A percentile compares a stretch with the other conserved stretches of the same genome.
Evolutionary conservation across 2,888 invertebrate species (phyloP).

Genomic region (Acrobasis consociella): DNA sequence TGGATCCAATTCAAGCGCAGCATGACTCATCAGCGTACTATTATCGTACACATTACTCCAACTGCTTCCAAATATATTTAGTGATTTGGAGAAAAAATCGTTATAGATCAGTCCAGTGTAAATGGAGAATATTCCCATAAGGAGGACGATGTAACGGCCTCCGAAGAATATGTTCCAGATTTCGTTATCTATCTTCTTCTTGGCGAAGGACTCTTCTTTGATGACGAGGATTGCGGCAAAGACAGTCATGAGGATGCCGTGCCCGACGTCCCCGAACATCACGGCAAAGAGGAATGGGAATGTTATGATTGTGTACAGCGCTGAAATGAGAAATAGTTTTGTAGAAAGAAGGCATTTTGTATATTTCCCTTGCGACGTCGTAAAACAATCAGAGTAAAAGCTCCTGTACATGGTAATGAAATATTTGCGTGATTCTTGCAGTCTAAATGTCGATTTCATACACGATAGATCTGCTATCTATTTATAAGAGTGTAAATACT

Average conservation of each 20-base stretch:
- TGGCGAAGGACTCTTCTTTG: conserved; percentile 82
- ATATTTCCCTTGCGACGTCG: too few relatives aligned
- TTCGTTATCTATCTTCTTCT: conserved; percentile 81
- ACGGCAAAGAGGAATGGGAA: conserved; percentile 91
- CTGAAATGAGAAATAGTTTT: conserved; percentile 59
- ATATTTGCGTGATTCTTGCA: not conserved
- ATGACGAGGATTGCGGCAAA: conserved; percentile 85
- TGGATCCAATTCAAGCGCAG: conserved; percentile 72
- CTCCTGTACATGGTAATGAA: not conserved
- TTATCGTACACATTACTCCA: conserved; percentile 79
- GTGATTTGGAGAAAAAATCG: conserved; percentile 87
- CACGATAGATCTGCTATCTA: too few relatives aligned
- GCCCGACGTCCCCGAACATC: conserved; percentile 91
- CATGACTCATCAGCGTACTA: conserved; percentile 49
- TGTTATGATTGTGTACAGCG: conserved; percentile 87
- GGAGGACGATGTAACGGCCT: conserved; percentile 87
- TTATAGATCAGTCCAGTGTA: conserved; percentile 90
- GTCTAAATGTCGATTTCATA: not conserved
- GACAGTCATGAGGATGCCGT: conserved; percentile 86
- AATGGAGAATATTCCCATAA: conserved; percentile 89
- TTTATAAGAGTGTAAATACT: too few relatives aligned
- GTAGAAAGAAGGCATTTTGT: too few relatives aligned
- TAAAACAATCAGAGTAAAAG: not conserved
- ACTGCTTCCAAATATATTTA: conserved; percentile 86
- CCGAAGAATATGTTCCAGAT: conserved; percentile 89